These are phyloP conservation scores for Oxyura jamaicensis DNA, from an alignment of 2,113 vertebrate genomes.

Conservation along the genomic window DNA sequence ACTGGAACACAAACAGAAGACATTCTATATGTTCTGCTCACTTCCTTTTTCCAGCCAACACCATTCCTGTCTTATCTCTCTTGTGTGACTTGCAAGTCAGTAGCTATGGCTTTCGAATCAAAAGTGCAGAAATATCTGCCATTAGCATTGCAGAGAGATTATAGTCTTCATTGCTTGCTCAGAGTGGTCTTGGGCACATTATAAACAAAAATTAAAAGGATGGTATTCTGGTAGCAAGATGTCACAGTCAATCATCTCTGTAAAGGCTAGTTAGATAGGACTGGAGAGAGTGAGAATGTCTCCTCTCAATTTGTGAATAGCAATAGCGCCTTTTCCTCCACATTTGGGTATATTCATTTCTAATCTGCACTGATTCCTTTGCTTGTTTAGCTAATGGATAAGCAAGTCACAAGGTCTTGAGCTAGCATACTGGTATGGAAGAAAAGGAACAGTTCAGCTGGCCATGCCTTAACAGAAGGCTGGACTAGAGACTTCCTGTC, in stretches of 20 bases:
- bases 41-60: neutral
- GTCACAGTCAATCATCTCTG: neutral
- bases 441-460: neutral
- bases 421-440: neutral
- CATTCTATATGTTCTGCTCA: neutral
- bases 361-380: neutral
- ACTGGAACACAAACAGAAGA: neutral
- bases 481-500: neutral
- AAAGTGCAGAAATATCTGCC: neutral
- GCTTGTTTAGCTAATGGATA: neutral
- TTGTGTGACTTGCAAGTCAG: accelerated
- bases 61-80: neutral
- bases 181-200: neutral
- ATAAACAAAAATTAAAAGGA: neutral
- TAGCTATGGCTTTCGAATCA: neutral
- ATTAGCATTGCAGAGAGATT: neutral
- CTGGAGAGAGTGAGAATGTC: neutral
- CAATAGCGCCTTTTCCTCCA: neutral
- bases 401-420: neutral
- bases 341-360: neutral
- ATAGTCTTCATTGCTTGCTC: neutral
- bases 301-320: neutral
- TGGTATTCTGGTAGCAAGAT: neutral
- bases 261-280: neutral
- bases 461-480: neutral